Conservation (phyloP, 2,113 vertebrate genomes). For the Neopipo cinnamomea region DNA sequence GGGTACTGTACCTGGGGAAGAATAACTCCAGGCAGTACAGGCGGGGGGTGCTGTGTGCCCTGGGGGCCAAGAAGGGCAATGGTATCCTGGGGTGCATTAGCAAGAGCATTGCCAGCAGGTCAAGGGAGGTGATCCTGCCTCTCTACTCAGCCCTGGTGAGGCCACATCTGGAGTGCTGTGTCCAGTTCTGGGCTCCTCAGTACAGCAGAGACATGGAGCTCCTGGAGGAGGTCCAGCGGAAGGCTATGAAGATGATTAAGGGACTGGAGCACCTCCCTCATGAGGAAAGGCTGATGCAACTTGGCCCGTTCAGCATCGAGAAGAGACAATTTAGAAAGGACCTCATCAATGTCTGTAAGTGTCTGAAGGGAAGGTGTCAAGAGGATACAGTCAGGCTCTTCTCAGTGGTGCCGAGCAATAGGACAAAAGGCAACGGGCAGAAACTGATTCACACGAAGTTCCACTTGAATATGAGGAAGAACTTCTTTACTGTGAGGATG, state of each 20-base stretch:
- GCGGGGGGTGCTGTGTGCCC: no score
- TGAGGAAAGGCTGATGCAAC: background rate
- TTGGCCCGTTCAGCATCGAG: background rate
- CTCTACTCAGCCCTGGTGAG: background rate
- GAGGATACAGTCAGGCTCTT: background rate
- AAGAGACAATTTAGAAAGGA: background rate
- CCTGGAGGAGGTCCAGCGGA: background rate
- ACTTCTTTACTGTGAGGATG: background rate
- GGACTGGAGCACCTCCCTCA: background rate
- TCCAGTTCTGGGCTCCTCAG: background rate
- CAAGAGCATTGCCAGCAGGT: rapidly evolving
- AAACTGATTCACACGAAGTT: background rate
- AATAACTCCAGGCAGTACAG: rapidly evolving
- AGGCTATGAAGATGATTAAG: background rate
- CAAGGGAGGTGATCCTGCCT: rapidly evolving
- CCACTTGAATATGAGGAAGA: background rate
- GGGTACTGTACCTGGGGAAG: background rate
- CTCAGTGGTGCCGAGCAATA: background rate
- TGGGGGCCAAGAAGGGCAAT: background rate
- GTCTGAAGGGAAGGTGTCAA: background rate
- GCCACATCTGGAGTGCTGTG: background rate
- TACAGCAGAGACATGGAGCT: background rate
- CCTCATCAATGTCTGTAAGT: background rate
- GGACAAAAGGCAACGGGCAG: background rate
- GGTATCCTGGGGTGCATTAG: no score